These are phyloP conservation scores for Protophormia terraenovae DNA, from an alignment of 2,888 invertebrate species.

Conservation along the genomic window DNA sequence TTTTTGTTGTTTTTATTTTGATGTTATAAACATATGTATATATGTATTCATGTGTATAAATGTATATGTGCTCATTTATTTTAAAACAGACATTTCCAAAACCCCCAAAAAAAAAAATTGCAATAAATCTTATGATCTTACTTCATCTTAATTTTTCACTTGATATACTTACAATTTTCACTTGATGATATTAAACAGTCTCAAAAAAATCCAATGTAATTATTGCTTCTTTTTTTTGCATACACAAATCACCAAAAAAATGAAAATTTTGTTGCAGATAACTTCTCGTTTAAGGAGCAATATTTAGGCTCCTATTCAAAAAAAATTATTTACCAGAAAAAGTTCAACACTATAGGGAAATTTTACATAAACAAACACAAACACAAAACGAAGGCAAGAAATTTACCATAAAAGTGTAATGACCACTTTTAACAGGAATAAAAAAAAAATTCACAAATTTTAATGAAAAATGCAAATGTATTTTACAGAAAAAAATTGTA, in stretches of 20 bases:
- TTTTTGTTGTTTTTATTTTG: neutral
- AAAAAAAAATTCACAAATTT: conserved; percentile 11
- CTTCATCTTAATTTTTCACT: no score
- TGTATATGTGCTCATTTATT: conserved; percentile 17
- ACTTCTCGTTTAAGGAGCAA: conserved; percentile 36
- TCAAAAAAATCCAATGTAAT: conserved; percentile 42
- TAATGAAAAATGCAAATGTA: conserved; percentile 43
- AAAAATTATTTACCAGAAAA: neutral
- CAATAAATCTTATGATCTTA: conserved; percentile 52
- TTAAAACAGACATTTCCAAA: conserved; percentile 20
- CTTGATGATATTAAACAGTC: conserved; percentile 54
- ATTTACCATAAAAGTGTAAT: conserved; percentile 47
- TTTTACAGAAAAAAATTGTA: neutral
- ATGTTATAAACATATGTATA: conserved; percentile 1
- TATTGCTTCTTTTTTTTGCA: conserved; percentile 12
- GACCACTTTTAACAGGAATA: conserved; percentile 44
- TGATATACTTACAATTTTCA: conserved; percentile 63
- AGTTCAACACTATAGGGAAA: conserved; percentile 19
- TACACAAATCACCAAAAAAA: conserved; percentile 31
- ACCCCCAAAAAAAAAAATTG: neutral
- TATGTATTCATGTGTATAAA: conserved; percentile 10
- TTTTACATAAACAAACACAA: neutral
- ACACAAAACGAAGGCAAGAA: conserved; percentile 17
- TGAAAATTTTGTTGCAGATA: neutral
- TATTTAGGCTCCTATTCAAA: no score